These are phyloP conservation scores for Torymus auratus DNA, from an alignment of 2,888 invertebrate species.

Conservation along the genomic window DNA sequence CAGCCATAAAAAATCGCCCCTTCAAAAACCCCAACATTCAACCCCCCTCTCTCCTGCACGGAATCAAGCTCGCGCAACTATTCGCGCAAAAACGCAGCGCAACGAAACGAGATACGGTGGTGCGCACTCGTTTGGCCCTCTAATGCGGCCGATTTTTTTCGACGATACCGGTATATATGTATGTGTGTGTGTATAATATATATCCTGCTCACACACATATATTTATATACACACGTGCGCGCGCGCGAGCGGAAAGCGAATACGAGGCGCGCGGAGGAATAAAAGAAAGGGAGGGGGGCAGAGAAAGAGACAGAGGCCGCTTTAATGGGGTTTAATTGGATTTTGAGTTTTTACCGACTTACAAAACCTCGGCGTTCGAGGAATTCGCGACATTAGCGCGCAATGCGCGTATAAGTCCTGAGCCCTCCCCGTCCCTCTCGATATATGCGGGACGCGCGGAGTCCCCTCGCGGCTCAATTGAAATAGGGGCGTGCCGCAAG, in stretches of 20 bases:
- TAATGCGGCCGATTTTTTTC: no score
- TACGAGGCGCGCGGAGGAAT: not conserved
- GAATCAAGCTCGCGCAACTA: no score
- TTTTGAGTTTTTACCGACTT: conserved; percentile 57
- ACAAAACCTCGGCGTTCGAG: conserved; percentile 54
- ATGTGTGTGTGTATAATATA: no score
- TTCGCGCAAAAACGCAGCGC: no score
- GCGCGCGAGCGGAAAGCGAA: not conserved
- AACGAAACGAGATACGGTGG: no score
- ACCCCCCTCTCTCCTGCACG: no score
- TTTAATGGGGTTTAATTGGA: conserved; percentile 58
- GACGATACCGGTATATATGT: no score
- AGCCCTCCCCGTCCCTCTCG: conserved; percentile 19
- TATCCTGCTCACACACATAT: no score
- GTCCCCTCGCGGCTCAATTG: conserved; percentile 66
- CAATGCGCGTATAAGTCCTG: conserved; percentile 40
- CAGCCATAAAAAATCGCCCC: no score
- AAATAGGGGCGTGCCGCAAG: conserved; percentile 69
- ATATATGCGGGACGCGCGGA: conserved; percentile 22
- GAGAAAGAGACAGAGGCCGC: conserved; percentile 21
- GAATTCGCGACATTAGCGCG: conserved; percentile 58
- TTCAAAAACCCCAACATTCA: no score
- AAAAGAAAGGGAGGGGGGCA: not conserved
- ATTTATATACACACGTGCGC: no score
- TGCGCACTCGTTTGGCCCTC: no score